A percentile compares a stretch with the other conserved stretches of the same genome.
phyloP scores from a whole-genome alignment of 2,113 vertebrate genomes.

The Hemiprocne comata region DNA sequence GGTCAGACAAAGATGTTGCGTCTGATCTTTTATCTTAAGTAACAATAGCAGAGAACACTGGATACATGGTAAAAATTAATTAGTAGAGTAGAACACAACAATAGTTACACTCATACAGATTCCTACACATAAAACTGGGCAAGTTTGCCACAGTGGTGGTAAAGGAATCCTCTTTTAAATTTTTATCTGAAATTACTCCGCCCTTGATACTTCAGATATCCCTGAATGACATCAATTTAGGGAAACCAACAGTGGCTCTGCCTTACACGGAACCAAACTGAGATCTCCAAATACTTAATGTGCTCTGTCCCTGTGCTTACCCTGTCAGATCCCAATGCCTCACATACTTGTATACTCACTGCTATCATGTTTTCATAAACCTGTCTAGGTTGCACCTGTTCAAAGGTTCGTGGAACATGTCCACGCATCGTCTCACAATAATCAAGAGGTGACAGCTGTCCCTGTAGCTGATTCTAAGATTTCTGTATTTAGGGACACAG shows the following conservation, averaged over 20 bases:
- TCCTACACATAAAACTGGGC: background rate
- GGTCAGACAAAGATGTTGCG: background rate
- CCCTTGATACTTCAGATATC: background rate
- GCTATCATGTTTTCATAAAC: constrained; percentile 9
- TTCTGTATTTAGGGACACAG: background rate
- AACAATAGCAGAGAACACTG: background rate
- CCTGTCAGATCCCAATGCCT: background rate
- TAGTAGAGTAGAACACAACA: background rate
- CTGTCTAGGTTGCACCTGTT: constrained; percentile 37
- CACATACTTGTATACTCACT: background rate
- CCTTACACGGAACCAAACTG: background rate
- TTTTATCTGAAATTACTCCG: background rate
- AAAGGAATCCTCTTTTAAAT: background rate
- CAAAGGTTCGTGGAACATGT: background rate
- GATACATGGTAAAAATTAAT: background rate
- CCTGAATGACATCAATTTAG: background rate
- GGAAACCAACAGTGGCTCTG: background rate
- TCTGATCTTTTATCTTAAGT: background rate
- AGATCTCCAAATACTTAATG: background rate
- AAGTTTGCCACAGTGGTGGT: background rate
- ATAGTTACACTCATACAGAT: background rate
- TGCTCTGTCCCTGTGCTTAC: background rate
- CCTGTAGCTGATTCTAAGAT: background rate
- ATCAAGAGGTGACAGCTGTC: constrained; percentile 21
- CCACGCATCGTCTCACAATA: background rate